phyloP scores from a whole-genome alignment of 2,888 invertebrate species.

The Pyrrhia umbra region DNA sequence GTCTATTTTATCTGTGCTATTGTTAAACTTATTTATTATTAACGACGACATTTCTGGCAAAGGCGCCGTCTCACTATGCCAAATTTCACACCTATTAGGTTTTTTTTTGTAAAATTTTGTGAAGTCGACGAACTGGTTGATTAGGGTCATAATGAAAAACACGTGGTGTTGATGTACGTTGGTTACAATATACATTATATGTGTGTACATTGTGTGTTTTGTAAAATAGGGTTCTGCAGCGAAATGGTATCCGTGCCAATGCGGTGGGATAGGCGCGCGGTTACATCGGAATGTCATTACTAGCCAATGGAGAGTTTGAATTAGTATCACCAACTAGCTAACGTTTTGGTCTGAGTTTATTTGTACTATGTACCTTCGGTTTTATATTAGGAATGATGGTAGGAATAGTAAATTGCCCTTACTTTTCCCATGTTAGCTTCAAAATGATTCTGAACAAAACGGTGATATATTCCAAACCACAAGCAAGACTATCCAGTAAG shows the following conservation, averaged over 20 bases:
- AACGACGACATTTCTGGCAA: slow-evolving; percentile 70
- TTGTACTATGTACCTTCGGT: neutral
- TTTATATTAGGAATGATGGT: neutral
- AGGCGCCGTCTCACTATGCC: slow-evolving; percentile 67
- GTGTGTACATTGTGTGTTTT: neutral
- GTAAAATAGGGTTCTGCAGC: slow-evolving; percentile 23
- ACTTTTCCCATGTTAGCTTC: no score
- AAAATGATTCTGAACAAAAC: no score
- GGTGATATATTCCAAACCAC: no score
- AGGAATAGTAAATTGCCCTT: no score
- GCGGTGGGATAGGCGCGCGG: slow-evolving; percentile 12
- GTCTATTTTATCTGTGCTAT: slow-evolving; percentile 9
- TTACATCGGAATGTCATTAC: slow-evolving; percentile 36
- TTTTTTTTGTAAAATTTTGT: slow-evolving; percentile 54
- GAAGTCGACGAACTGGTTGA: slow-evolving; percentile 71
- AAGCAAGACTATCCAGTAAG: no score
- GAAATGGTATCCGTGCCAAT: slow-evolving; percentile 34
- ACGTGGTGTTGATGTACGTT: slow-evolving; percentile 55
- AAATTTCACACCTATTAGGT: slow-evolving; percentile 72
- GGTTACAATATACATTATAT: neutral
- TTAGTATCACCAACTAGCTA: slow-evolving; percentile 6
- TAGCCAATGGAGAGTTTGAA: slow-evolving; percentile 30
- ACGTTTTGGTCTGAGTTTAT: neutral
- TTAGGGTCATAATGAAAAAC: slow-evolving; percentile 60
- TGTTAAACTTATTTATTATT: slow-evolving; percentile 53